Conservation (phyloP, 1,140 invertebrate genomes). For the Ptiloglossa arizonensis region DNA sequence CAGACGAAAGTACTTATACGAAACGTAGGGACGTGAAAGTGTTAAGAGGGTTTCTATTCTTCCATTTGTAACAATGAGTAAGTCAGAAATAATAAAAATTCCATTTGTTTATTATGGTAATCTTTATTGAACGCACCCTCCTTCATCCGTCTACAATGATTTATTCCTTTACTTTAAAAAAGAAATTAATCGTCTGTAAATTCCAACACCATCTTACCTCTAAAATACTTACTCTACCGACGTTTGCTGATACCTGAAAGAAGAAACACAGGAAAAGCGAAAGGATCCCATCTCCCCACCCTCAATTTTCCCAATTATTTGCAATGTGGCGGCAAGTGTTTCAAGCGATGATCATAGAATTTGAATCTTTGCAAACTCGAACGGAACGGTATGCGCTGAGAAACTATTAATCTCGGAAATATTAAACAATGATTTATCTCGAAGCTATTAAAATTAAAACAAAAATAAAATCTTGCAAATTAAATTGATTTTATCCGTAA, state of each 20-base stretch:
- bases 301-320: constrained; percentile 12
- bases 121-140: constrained; percentile 42
- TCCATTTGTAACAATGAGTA: constrained; percentile 25
- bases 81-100: constrained; percentile 44
- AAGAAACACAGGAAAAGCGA: constrained; percentile 44
- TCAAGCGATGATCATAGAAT: constrained; percentile 40
- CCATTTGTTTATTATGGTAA: constrained; percentile 35
- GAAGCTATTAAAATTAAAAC: not conserved
- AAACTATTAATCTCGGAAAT: not conserved
- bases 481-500: not conserved
- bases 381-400: not conserved
- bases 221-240: constrained; percentile 47
- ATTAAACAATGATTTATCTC: not conserved
- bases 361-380: not conserved
- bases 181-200: constrained; percentile 26
- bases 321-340: constrained; percentile 54
- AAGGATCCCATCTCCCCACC: constrained; percentile 18
- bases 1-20: no score
- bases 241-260: constrained; percentile 41
- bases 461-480: not conserved
- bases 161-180: constrained; percentile 21
- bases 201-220: constrained; percentile 30
- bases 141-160: constrained; percentile 43
- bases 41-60: constrained; percentile 7
- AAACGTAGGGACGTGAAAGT: no score